Percentiles rank a stretch among this genome's conserved stretches.
Conservation (phyloP, 1,140 invertebrate genomes). For the Sycophila sp. region DNA sequence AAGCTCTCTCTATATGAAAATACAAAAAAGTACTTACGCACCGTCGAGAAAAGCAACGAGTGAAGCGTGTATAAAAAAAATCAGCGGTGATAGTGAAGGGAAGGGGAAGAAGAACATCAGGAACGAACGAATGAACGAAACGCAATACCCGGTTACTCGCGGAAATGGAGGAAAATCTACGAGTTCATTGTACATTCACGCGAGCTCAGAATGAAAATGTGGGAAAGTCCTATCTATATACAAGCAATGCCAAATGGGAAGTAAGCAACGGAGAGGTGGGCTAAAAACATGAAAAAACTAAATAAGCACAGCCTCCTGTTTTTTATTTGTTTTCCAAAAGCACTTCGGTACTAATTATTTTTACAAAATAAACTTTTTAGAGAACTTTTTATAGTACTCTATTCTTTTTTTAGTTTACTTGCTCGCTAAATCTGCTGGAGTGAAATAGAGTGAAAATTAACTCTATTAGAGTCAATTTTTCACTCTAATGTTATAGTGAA, state of each 20-base stretch:
- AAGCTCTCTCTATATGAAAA: no score
- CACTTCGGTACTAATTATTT: no score
- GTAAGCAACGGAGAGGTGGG: not conserved
- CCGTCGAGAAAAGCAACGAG: not conserved
- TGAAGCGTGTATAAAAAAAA: not conserved
- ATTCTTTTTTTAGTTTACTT: no score
- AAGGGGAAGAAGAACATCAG: not conserved
- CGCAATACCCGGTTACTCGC: slow-evolving; percentile 38
- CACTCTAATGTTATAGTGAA: no score
- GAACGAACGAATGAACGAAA: slow-evolving; percentile 9
- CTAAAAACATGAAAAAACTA: not conserved
- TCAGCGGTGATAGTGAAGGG: not conserved
- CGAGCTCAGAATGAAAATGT: slow-evolving; percentile 25
- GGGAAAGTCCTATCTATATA: not conserved
- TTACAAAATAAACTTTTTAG: no score
- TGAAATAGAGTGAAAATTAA: no score
- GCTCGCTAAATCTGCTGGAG: no score
- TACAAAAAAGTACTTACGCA: no score
- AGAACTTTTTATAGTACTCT: no score
- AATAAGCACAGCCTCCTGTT: no score
- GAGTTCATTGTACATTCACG: slow-evolving; percentile 35
- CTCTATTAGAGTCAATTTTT: no score
- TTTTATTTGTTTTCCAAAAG: no score
- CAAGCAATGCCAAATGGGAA: not conserved
- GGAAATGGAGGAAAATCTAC: slow-evolving; percentile 44